Conservation (phyloP, 2,797 vertebrate genomes). For the Catostomus latipinnis region DNA sequence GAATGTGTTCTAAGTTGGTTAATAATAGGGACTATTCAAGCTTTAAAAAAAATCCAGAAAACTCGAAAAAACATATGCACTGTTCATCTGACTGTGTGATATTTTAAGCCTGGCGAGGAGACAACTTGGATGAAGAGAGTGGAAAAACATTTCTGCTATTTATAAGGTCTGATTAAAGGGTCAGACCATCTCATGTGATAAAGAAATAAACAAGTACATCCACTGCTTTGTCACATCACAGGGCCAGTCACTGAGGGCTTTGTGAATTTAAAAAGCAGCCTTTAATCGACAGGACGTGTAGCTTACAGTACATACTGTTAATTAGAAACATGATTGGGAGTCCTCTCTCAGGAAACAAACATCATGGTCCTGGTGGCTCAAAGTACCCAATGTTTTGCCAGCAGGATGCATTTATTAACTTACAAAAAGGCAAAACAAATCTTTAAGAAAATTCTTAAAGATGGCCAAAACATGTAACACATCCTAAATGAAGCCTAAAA, state of each 20-base stretch:
- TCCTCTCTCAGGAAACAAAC: not conserved
- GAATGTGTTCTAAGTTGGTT: too few relatives aligned
- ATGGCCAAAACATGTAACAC: not conserved
- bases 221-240: slow-evolving; percentile 32
- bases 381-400: slow-evolving; percentile 10
- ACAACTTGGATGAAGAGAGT: slow-evolving; percentile 45
- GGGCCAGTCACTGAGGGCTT: not conserved
- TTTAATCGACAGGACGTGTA: not conserved
- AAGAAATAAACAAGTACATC: slow-evolving; percentile 33
- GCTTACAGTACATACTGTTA: not conserved
- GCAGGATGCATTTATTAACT: slow-evolving; percentile 13
- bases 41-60: not conserved
- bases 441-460: not conserved
- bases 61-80: not conserved
- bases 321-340: slow-evolving; percentile 23
- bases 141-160: slow-evolving; percentile 55
- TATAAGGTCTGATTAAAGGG: slow-evolving; percentile 38
- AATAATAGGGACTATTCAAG: not conserved
- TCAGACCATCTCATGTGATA: slow-evolving; percentile 37
- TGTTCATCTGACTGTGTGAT: slow-evolving; percentile 26
- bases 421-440: slow-evolving; percentile 21
- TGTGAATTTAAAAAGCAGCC: slow-evolving; percentile 19
- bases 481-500: not conserved
- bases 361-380: not conserved
- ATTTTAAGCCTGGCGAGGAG: slow-evolving; percentile 37